Evolutionary conservation across 2,113 vertebrate genomes (phyloP).

Genomic region (Pungitius pungitius): DNA sequence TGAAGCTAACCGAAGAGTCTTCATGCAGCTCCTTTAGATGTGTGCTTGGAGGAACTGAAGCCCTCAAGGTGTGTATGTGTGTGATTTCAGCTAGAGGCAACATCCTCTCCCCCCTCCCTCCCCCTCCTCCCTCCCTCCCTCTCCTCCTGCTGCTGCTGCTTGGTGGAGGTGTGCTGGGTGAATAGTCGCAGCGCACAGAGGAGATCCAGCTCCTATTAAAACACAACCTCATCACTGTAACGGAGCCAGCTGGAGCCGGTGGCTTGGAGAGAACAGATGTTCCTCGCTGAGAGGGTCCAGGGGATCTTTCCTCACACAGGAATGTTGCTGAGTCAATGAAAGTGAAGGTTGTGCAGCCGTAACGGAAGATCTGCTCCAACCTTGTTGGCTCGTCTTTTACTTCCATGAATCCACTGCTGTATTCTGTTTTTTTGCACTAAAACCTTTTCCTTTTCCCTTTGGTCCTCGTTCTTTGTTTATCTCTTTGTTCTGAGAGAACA

Average conservation of each 20-base stretch:
- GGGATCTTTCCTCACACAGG: slow-evolving; percentile 16
- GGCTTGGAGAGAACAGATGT: slow-evolving; percentile 52
- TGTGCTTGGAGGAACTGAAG: slow-evolving; percentile 2
- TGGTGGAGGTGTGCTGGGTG: slow-evolving; percentile 3
- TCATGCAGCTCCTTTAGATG: slow-evolving; percentile 26
- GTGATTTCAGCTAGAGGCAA: slow-evolving; percentile 26
- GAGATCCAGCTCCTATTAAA: slow-evolving; percentile 21
- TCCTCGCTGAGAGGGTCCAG: neutral
- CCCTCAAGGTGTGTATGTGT: slow-evolving; percentile 11
- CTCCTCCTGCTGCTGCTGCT: slow-evolving; percentile 10
- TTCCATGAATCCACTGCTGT: slow-evolving; percentile 25
- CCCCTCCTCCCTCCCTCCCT: neutral
- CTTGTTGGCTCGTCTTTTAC: slow-evolving; percentile 19
- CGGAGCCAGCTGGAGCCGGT: slow-evolving; percentile 38
- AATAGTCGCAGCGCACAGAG: neutral
- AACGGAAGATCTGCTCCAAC: slow-evolving; percentile 25
- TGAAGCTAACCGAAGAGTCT: slow-evolving; percentile 6
- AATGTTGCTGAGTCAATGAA: neutral
- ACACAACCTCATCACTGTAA: slow-evolving; percentile 31
- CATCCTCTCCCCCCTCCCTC: no score
- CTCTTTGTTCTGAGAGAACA: slow-evolving; percentile 52
- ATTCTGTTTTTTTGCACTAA: slow-evolving; percentile 6
- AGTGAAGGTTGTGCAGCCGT: slow-evolving; percentile 24
- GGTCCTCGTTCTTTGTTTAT: slow-evolving; percentile 38
- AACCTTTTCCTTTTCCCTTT: neutral